Conservation (phyloP, 92 coral and sea anemone species). For the Porites lobata region DNA sequence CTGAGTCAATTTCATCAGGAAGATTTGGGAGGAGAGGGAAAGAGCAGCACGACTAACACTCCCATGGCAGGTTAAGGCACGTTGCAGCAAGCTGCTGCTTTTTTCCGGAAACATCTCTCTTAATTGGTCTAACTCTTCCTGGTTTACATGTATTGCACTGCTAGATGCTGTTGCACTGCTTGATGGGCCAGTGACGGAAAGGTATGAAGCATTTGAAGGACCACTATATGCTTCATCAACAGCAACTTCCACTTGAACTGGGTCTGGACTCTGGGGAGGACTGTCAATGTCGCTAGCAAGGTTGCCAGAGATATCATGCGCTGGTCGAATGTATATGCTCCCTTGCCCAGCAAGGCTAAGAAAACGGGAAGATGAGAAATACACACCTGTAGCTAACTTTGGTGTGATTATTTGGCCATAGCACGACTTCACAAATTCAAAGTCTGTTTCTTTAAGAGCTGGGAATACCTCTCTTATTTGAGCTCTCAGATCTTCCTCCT, state of each 20-base stretch:
- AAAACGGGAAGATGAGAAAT: slow-evolving; percentile 60
- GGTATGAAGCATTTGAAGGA: slow-evolving; percentile 8
- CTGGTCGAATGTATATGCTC: slow-evolving; percentile 62
- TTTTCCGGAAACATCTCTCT: slow-evolving; percentile 58
- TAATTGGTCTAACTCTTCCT: slow-evolving; percentile 34
- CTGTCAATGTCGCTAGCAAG: slow-evolving; percentile 26
- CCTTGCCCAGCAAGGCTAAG: slow-evolving; percentile 74
- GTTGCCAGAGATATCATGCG: slow-evolving; percentile 42
- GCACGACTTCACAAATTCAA: slow-evolving; percentile 68
- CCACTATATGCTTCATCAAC: neutral
- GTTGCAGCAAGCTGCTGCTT: slow-evolving; percentile 41
- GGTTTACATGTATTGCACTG: slow-evolving; percentile 13
- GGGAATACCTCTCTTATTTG: slow-evolving; percentile 65
- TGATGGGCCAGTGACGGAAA: slow-evolving; percentile 50
- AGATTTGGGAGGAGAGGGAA: slow-evolving; percentile 27
- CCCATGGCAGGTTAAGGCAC: slow-evolving; percentile 43
- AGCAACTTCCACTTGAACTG: neutral
- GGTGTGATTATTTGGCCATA: slow-evolving; percentile 69
- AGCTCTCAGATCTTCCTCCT: slow-evolving; percentile 46
- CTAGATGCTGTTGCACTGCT: slow-evolving; percentile 42
- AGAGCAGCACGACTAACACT: slow-evolving; percentile 46
- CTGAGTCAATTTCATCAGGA: neutral
- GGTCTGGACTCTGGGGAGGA: slow-evolving; percentile 27
- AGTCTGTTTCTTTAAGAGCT: slow-evolving; percentile 35
- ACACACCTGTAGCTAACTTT: slow-evolving; percentile 60